phyloP scores from a whole-genome alignment of 2,888 invertebrate genomes.

The Netelia inedita region DNA sequence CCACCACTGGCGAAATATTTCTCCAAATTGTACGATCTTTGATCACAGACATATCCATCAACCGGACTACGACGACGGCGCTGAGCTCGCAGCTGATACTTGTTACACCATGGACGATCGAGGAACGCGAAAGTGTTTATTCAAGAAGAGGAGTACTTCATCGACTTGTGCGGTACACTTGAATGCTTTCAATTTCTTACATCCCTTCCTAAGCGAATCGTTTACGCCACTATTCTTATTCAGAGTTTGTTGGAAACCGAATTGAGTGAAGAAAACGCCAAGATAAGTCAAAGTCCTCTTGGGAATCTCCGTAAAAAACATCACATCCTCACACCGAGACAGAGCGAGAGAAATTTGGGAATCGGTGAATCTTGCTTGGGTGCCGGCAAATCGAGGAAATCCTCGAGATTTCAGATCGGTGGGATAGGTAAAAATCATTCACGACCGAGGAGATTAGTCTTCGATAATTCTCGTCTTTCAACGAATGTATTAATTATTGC shows the following conservation, averaged over 20 bases:
- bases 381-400: slow-evolving; percentile 84
- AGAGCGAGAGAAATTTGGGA: slow-evolving; percentile 92
- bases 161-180: slow-evolving; percentile 92
- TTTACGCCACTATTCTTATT: slow-evolving; percentile 54
- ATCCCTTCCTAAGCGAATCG: neutral
- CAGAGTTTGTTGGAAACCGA: slow-evolving; percentile 94
- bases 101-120: slow-evolving; percentile 91
- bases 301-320: slow-evolving; percentile 91
- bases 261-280: slow-evolving; percentile 89
- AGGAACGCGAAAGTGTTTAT: slow-evolving; percentile 92
- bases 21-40: neutral
- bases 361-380: slow-evolving; percentile 84
- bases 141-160: slow-evolving; percentile 95
- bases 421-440: slow-evolving; percentile 88
- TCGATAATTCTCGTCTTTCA: slow-evolving; percentile 6
- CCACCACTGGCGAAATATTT: neutral
- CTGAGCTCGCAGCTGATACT: slow-evolving; percentile 88
- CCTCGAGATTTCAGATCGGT: slow-evolving; percentile 88
- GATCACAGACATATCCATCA: slow-evolving; percentile 90
- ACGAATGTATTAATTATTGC: slow-evolving; percentile 58
- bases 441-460: slow-evolving; percentile 3
- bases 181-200: neutral
- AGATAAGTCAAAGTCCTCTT: slow-evolving; percentile 92
- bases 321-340: slow-evolving; percentile 92
- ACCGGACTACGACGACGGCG: slow-evolving; percentile 88